phyloP scores from a whole-genome alignment of 2,797 vertebrate genomes.

The Eulemur albifrons region DNA sequence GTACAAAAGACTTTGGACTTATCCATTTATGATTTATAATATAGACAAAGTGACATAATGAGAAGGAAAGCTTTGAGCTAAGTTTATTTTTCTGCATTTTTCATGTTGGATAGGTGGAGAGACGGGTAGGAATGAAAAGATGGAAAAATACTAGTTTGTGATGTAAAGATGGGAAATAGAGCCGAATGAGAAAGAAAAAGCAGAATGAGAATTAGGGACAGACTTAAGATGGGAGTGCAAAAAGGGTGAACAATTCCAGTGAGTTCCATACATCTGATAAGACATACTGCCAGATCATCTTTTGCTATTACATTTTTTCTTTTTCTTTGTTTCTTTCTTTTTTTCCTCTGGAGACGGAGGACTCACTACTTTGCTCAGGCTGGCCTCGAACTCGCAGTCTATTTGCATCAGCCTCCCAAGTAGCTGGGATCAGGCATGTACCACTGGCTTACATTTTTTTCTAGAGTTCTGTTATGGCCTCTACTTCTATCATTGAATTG shows the following conservation, averaged over 20 bases:
- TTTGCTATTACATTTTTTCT: neutral
- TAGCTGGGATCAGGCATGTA: neutral
- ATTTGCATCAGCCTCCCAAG: neutral
- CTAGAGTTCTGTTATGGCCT: neutral
- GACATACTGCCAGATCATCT: neutral
- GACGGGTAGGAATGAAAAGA: neutral
- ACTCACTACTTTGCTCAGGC: neutral
- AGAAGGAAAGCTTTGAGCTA: conserved; percentile 25
- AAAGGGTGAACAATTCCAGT: neutral
- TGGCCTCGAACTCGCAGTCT: neutral
- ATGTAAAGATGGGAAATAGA: conserved; percentile 13
- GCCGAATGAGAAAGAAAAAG: conserved; percentile 22
- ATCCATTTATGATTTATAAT: conserved; percentile 5
- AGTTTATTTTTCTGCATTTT: conserved; percentile 47
- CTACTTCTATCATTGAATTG: conserved; percentile 33
- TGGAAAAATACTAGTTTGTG: neutral
- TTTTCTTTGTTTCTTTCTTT: neutral
- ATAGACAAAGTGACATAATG: neutral
- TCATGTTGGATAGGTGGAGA: neutral
- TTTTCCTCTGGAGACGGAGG: neutral
- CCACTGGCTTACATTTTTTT: neutral
- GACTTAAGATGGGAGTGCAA: neutral
- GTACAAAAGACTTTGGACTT: conserved; percentile 5
- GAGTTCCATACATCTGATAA: neutral
- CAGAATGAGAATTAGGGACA: conserved; percentile 7